These are phyloP conservation scores for Myanophis thanlyinensis DNA, from an alignment of 2,113 vertebrate genomes.

Conservation along the genomic window DNA sequence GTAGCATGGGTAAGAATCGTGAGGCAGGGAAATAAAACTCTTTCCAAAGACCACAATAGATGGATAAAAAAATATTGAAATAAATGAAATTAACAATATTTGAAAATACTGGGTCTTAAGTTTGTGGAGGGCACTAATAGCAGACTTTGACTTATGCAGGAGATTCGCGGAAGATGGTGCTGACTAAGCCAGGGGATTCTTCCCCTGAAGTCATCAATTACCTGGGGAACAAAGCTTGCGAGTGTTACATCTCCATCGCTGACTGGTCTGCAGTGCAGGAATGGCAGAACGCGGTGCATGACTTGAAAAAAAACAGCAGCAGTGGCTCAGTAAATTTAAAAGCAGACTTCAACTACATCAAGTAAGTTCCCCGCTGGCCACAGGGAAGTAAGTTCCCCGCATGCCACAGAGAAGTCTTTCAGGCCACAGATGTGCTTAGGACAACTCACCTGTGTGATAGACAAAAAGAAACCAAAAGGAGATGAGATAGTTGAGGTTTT, in stretches of 20 bases:
- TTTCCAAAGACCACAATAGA: neutral
- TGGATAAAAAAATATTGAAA: neutral
- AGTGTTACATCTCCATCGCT: constrained; percentile 90
- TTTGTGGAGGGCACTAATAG: neutral
- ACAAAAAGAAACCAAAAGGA: too few species aligned
- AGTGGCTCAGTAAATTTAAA: constrained; percentile 84
- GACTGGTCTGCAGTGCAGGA: constrained; percentile 94
- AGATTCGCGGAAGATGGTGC: constrained; percentile 88
- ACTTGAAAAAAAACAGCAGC: constrained; percentile 84
- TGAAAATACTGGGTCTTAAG: neutral
- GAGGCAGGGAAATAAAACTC: neutral
- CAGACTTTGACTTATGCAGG: constrained; percentile 67
- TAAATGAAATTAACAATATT: too few species aligned
- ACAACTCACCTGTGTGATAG: neutral
- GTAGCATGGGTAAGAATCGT: neutral
- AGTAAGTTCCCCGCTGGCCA: constrained; percentile 66
- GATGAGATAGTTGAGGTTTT: neutral
- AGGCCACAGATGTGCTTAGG: neutral
- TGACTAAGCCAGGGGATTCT: constrained; percentile 88
- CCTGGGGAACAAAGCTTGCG: constrained; percentile 91
- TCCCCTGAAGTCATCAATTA: constrained; percentile 93
- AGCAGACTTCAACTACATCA: constrained; percentile 95
- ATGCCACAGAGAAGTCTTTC: fast-evolving
- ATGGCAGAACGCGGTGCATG: constrained; percentile 86
- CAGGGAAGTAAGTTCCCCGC: constrained; percentile 77